Evolutionary conservation across 92 coral and sea anemone species (phyloP).

Genomic region (Epizoanthus ramosus): DNA sequence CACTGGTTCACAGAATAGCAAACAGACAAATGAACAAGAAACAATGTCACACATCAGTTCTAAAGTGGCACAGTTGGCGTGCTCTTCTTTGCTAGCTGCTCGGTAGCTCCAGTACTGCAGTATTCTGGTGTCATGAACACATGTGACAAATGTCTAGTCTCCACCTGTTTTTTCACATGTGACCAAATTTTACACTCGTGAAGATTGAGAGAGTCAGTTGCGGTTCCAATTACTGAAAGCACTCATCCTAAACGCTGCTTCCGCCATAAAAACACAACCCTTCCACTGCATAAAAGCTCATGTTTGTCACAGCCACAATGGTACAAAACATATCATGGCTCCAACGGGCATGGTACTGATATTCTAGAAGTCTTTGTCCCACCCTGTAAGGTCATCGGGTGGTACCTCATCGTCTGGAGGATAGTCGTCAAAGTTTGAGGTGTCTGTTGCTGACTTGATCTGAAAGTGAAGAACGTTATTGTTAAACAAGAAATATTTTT

Average conservation of each 20-base stretch:
- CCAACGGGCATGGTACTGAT: neutral
- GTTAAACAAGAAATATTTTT: no score
- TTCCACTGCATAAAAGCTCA: neutral
- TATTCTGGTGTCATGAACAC: no score
- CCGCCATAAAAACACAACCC: neutral
- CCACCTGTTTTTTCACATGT: neutral
- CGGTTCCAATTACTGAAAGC: neutral
- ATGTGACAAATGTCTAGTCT: neutral
- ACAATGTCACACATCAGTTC: no score
- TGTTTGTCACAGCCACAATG: constrained; percentile 5
- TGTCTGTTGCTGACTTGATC: constrained; percentile 94
- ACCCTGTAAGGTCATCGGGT: constrained; percentile 86
- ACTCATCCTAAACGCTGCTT: constrained; percentile 35
- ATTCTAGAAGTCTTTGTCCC: constrained; percentile 94
- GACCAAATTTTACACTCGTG: neutral
- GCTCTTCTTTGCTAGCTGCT: no score
- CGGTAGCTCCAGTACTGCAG: no score
- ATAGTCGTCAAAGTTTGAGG: constrained; percentile 98
- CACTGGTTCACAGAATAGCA: no score
- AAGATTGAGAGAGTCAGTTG: neutral
- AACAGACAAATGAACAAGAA: no score
- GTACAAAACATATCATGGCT: constrained; percentile 25
- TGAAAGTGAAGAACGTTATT: constrained; percentile 27
- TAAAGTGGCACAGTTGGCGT: no score
- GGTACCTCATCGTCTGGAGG: constrained; percentile 97